phyloP scores from a whole-genome alignment of 2,113 vertebrate genomes.

The Hassar affinis region DNA sequence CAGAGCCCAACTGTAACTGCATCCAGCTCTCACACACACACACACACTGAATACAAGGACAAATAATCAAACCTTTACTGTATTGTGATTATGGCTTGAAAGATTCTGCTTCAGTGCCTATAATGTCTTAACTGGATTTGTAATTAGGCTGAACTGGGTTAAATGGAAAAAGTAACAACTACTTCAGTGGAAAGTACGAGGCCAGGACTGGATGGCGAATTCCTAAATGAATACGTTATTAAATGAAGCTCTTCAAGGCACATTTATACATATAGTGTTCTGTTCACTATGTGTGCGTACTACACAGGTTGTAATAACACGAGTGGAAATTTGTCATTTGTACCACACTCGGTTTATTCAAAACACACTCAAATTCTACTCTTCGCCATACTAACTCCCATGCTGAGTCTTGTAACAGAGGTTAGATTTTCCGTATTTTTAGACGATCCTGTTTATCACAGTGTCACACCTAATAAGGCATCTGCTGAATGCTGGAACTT shows the following conservation, averaged over 20 bases:
- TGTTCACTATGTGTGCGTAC: neutral
- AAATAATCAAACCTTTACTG: neutral
- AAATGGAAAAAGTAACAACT: neutral
- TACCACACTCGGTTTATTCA: neutral
- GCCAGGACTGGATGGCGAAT: too few relatives aligned
- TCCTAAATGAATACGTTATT: neutral
- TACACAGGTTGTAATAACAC: too few relatives aligned
- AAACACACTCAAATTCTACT: neutral
- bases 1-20: slow-evolving; percentile 47
- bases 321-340: neutral
- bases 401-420: too few relatives aligned
- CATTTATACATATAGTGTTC: neutral
- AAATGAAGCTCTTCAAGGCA: neutral
- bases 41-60: neutral
- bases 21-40: slow-evolving; percentile 28
- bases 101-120: neutral
- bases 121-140: neutral
- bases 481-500: neutral
- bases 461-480: neutral
- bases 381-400: neutral
- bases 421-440: neutral
- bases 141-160: neutral
- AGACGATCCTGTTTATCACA: neutral
- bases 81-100: too few relatives aligned
- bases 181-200: neutral